Evolutionary conservation across 2,888 invertebrate species (phyloP).

Genomic region (Xestoiulus laeticollis): DNA sequence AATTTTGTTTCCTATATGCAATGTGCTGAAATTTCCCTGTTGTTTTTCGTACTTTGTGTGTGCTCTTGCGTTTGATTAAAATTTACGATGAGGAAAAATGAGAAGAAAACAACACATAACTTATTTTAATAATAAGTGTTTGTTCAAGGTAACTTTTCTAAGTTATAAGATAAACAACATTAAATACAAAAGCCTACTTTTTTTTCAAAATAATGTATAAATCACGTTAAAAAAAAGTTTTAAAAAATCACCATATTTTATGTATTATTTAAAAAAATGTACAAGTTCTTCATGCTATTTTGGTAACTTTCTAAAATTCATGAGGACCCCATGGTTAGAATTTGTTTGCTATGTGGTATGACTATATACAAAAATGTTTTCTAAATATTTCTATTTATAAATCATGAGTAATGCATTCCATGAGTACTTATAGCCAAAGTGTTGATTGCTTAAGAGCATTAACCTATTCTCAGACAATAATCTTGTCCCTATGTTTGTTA

Average conservation of each 20-base stretch:
- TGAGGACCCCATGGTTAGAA: background rate
- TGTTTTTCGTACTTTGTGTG: no score
- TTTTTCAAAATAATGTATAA: no score
- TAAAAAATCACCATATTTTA: no score
- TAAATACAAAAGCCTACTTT: no score
- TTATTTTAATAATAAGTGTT: background rate
- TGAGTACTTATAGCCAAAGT: background rate
- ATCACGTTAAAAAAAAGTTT: no score
- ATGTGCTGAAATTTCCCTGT: no score
- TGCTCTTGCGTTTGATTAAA: no score
- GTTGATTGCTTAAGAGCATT: conserved; percentile 2
- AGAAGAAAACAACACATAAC: background rate
- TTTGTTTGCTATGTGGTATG: background rate
- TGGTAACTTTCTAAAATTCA: background rate
- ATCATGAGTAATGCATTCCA: background rate
- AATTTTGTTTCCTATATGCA: background rate
- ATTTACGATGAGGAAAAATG: no score
- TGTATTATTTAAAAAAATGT: no score
- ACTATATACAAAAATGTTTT: background rate
- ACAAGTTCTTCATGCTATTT: no score
- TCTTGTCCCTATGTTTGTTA: background rate
- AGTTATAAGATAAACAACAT: no score
- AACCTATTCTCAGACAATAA: background rate
- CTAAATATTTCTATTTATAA: background rate
- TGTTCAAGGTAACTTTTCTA: no score